phyloP scores from a whole-genome alignment of 2,888 invertebrate genomes.

The Chloroclysta siterata region DNA sequence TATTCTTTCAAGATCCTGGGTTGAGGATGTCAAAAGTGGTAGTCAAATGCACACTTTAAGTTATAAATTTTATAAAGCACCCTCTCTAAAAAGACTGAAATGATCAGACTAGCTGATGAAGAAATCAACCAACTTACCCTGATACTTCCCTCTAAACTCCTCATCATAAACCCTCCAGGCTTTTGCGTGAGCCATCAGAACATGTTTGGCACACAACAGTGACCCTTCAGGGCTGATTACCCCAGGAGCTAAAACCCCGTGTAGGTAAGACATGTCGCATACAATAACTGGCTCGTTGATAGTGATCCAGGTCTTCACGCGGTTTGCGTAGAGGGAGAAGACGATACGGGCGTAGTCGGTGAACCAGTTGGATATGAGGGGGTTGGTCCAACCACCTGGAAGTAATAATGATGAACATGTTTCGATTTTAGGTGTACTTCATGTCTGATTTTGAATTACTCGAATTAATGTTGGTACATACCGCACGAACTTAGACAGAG shows the following conservation, averaged over 20 bases:
- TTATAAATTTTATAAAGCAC: too few species aligned
- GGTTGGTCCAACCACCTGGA: slow-evolving; percentile 43
- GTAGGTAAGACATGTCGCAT: slow-evolving; percentile 35
- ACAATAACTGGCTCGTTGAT: slow-evolving; percentile 45
- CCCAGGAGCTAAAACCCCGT: slow-evolving; percentile 47
- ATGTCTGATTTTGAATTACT: too few species aligned
- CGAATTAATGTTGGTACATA: too few species aligned
- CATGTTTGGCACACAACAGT: slow-evolving; percentile 75
- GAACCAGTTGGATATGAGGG: slow-evolving; percentile 47
- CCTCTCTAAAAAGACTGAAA: too few species aligned
- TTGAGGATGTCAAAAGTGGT: background rate
- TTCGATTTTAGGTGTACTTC: too few species aligned
- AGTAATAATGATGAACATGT: background rate
- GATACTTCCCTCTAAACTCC: slow-evolving; percentile 67
- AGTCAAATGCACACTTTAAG: too few species aligned
- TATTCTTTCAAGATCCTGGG: background rate
- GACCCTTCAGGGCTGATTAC: slow-evolving; percentile 27
- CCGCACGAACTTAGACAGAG: too few species aligned
- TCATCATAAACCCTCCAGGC: slow-evolving; percentile 83
- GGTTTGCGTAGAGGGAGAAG: slow-evolving; percentile 47
- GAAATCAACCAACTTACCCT: slow-evolving; percentile 23
- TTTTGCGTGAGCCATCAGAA: slow-evolving; percentile 86
- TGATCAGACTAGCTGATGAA: too few species aligned
- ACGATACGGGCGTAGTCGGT: slow-evolving; percentile 46
- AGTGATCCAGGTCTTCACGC: slow-evolving; percentile 51